These are phyloP conservation scores for Leptopilina boulardi DNA, from an alignment of 1,140 invertebrate species.

Conservation along the genomic window DNA sequence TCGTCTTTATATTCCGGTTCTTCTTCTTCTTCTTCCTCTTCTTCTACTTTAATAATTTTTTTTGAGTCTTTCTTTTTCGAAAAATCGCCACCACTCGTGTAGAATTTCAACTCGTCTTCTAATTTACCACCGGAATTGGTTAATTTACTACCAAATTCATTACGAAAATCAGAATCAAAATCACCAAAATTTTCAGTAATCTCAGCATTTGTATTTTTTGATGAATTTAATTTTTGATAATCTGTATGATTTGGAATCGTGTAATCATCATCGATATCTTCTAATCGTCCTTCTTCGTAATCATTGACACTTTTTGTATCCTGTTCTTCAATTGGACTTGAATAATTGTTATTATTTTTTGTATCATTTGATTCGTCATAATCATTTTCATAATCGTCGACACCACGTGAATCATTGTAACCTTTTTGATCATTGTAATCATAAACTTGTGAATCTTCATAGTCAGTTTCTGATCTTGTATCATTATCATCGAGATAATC, in stretches of 20 bases:
- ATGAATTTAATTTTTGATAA: slow-evolving; percentile 2
- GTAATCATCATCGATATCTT: neutral
- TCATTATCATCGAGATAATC: neutral
- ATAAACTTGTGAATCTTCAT: neutral
- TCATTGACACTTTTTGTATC: neutral
- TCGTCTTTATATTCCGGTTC: slow-evolving; percentile 58
- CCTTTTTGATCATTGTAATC: neutral
- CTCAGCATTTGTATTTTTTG: neutral
- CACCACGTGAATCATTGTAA: neutral
- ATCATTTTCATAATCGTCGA: neutral
- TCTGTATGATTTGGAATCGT: neutral
- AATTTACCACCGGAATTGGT: neutral
- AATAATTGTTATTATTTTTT: neutral
- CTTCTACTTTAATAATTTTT: neutral
- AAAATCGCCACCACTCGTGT: neutral
- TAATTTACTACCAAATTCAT: neutral
- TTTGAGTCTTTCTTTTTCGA: neutral
- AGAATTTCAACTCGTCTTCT: neutral
- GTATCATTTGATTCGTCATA: neutral
- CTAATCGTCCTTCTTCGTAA: neutral
- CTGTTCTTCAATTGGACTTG: neutral
- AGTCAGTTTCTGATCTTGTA: neutral
- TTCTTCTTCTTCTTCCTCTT: slow-evolving; percentile 26
- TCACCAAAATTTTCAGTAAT: neutral
- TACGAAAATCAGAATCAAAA: slow-evolving; percentile 1